A percentile compares a stretch with the other conserved stretches of the same genome.
Evolutionary conservation across 1,140 invertebrate genomes (phyloP).

Genomic region (Eurytemora carolleeae): DNA sequence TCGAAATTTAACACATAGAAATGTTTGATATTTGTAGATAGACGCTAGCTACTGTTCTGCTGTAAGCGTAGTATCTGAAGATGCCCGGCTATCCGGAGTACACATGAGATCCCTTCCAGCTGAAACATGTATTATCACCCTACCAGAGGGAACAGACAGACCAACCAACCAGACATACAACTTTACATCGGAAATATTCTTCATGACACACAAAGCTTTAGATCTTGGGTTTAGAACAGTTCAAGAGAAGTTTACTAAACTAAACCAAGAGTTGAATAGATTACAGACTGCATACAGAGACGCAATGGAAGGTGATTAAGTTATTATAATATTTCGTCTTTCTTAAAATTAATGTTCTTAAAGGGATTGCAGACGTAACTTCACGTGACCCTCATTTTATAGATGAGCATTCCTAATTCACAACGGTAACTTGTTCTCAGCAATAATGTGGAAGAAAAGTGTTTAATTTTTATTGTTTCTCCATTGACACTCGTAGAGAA

Average conservation of each 20-base stretch:
- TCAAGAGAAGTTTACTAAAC: slow-evolving; percentile 26
- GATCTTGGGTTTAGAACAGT: slow-evolving; percentile 59
- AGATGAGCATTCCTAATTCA: too few species aligned
- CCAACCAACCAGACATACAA: slow-evolving; percentile 36
- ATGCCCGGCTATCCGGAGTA: slow-evolving; percentile 28
- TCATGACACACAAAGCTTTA: slow-evolving; percentile 61
- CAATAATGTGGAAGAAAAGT: too few species aligned
- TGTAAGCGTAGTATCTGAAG: slow-evolving; percentile 17
- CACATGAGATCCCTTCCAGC: slow-evolving; percentile 42
- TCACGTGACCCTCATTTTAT: too few species aligned
- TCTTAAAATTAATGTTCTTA: too few species aligned
- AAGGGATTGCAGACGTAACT: too few species aligned
- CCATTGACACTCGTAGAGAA: too few species aligned
- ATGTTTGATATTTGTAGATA: too few species aligned
- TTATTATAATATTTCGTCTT: too few species aligned
- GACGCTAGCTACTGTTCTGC: too few species aligned
- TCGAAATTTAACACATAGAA: too few species aligned
- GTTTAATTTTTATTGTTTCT: too few species aligned
- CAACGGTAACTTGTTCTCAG: too few species aligned
- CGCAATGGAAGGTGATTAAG: slow-evolving; percentile 26
- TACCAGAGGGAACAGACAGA: slow-evolving; percentile 32
- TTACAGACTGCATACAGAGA: slow-evolving; percentile 48
- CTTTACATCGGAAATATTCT: slow-evolving; percentile 79
- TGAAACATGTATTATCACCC: slow-evolving; percentile 50
- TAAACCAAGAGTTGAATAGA: slow-evolving; percentile 47